Percentiles rank a stretch among this genome's conserved stretches.
phyloP scores from a whole-genome alignment of 1,140 invertebrate genomes.

The Idris sp. region DNA sequence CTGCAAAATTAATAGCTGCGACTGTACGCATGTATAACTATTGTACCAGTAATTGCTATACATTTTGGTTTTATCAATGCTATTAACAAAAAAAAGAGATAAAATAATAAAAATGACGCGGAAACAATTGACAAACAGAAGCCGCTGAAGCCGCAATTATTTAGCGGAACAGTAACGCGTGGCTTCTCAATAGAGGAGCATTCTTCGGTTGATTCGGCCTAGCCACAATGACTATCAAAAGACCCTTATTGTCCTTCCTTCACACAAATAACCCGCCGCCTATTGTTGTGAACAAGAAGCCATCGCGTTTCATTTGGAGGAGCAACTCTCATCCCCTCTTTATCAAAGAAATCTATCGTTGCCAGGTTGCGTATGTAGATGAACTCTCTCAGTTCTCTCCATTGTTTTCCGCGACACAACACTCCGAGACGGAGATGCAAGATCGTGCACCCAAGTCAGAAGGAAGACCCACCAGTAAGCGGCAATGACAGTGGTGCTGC shows the following conservation, averaged over 20 bases:
- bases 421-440: slow-evolving; percentile 1
- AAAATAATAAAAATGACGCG: too few species aligned
- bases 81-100: too few species aligned
- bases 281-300: slow-evolving; percentile 52
- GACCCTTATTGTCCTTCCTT: slow-evolving; percentile 73
- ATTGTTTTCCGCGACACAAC: slow-evolving; percentile 68
- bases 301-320: slow-evolving; percentile 51
- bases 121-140: slow-evolving; percentile 17
- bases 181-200: slow-evolving; percentile 55
- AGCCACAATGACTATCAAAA: slow-evolving; percentile 74
- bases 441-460: slow-evolving; percentile 12
- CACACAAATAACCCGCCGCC: slow-evolving; percentile 57
- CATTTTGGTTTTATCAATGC: too few species aligned
- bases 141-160: slow-evolving; percentile 41
- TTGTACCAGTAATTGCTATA: too few species aligned
- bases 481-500: slow-evolving; percentile 47
- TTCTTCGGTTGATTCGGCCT: slow-evolving; percentile 58
- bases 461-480: slow-evolving; percentile 47
- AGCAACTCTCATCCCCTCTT: slow-evolving; percentile 37
- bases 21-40: too few species aligned
- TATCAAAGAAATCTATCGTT: slow-evolving; percentile 73
- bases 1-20: too few species aligned
- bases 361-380: slow-evolving; percentile 74
- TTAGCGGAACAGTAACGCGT: slow-evolving; percentile 55
- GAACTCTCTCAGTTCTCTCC: slow-evolving; percentile 65